phyloP scores from a whole-genome alignment of 2,888 invertebrate species.

The Halictus quadricinctus region DNA sequence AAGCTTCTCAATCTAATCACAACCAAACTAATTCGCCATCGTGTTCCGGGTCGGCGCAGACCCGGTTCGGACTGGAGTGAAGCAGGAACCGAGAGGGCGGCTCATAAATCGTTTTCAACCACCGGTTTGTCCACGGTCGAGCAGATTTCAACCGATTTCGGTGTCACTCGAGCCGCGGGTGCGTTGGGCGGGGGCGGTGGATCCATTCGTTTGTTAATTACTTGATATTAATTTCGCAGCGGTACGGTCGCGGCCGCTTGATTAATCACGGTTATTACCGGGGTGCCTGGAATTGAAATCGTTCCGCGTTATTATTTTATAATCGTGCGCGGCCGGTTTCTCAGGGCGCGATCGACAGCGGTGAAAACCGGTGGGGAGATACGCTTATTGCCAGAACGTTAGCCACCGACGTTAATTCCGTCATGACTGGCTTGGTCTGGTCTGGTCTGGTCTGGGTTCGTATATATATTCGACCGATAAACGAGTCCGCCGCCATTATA shows the following conservation, averaged over 20 bases:
- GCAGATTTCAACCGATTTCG: conserved; percentile 5
- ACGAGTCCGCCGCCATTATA: conserved; percentile 58
- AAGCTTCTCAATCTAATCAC: not conserved
- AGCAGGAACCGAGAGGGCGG: not conserved
- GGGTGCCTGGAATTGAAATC: conserved; percentile 26
- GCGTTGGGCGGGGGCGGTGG: not conserved
- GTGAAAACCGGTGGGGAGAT: not conserved
- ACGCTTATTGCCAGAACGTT: conserved; percentile 37
- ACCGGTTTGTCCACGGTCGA: not conserved
- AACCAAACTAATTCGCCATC: not conserved
- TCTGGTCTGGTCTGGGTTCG: not conserved
- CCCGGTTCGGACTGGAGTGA: not conserved
- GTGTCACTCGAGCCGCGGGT: not conserved
- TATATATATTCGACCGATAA: conserved; percentile 49
- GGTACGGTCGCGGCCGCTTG: not conserved
- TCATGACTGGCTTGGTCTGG: not conserved
- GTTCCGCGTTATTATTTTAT: conserved; percentile 18
- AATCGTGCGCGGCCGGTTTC: conserved; percentile 17
- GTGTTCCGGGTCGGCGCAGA: not conserved
- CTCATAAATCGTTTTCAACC: not conserved
- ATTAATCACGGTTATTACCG: conserved; percentile 27
- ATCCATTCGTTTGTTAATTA: conserved; percentile 26
- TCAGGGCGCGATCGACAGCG: conserved; percentile 15
- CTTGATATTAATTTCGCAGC: conserved; percentile 28
- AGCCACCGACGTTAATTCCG: conserved; percentile 50